A percentile compares a stretch with the other conserved stretches of the same genome.
These are phyloP conservation scores for Zootermopsis nevadensis DNA, from an alignment of 2,888 invertebrate genomes.

Conservation along the genomic window DNA sequence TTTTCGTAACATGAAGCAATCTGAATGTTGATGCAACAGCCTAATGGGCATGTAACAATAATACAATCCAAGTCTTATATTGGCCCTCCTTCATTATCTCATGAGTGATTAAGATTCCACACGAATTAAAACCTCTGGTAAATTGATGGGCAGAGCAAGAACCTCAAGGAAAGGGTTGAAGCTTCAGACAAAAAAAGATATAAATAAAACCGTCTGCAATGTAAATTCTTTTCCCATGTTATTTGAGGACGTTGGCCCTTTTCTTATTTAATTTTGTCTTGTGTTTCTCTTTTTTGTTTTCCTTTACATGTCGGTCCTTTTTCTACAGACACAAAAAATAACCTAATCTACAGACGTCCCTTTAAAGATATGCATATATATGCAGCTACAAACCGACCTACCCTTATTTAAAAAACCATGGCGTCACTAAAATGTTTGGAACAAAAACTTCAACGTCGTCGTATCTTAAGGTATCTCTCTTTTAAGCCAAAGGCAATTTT, in stretches of 20 bases:
- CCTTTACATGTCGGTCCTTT: neutral
- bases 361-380: conserved; percentile 23
- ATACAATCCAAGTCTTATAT: neutral
- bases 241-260: conserved; percentile 40
- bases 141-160: neutral
- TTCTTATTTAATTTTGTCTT: conserved; percentile 39
- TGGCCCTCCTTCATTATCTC: neutral
- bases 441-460: neutral
- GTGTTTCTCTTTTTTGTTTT: neutral
- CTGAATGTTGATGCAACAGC: neutral
- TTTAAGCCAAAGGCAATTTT: neutral
- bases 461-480: neutral
- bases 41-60: neutral
- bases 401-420: conserved; percentile 5
- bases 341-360: neutral
- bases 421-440: neutral
- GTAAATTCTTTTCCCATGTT: conserved; percentile 44
- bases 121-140: neutral
- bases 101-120: neutral
- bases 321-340: conserved; percentile 24
- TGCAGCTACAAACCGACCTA: conserved; percentile 22
- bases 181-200: conserved; percentile 9
- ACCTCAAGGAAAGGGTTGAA: conserved; percentile 29
- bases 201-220: conserved; percentile 20
- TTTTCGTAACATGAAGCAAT: neutral